phyloP scores from a whole-genome alignment of 2,888 invertebrate species.

The Aproaerema taeniolella region DNA sequence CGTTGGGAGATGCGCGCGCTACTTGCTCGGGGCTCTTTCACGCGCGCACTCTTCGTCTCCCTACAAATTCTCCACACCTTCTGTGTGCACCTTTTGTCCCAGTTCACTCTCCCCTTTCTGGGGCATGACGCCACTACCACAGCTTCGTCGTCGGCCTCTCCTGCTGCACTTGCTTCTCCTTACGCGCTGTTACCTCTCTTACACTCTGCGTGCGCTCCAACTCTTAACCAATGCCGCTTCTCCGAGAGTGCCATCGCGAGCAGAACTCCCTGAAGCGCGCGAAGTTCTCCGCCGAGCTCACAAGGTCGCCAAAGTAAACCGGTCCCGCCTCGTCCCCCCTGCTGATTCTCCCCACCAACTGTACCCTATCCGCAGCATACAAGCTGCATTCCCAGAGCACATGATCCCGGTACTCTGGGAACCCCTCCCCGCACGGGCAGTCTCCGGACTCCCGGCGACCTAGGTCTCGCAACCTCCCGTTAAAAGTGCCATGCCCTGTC shows the following conservation, averaged over 20 bases:
- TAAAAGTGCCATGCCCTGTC: conserved; percentile 14
- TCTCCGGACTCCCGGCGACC: conserved; percentile 3
- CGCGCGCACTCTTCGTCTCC: background rate
- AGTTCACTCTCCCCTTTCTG: conserved; percentile 3
- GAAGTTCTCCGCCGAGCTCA: background rate
- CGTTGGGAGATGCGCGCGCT: background rate
- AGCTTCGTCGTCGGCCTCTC: background rate
- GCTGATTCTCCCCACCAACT: background rate
- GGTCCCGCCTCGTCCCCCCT: background rate
- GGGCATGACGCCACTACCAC: conserved; percentile 1
- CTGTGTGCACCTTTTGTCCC: background rate
- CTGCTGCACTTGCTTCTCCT: background rate
- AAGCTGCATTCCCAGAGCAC: conserved; percentile 6
- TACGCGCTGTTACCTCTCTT: no score
- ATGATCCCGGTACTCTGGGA: conserved; percentile 7
- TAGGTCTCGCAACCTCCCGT: conserved; percentile 2
- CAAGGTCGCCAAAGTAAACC: background rate
- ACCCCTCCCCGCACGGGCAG: conserved; percentile 6
- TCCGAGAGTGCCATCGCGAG: background rate
- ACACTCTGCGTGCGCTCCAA: no score
- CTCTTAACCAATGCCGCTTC: no score
- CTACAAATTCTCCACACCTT: background rate
- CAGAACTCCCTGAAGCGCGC: background rate
- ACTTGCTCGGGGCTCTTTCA: background rate
- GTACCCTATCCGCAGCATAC: background rate